These are phyloP conservation scores for Mixornis gularis DNA, from an alignment of 2,113 vertebrate genomes.

Conservation along the genomic window DNA sequence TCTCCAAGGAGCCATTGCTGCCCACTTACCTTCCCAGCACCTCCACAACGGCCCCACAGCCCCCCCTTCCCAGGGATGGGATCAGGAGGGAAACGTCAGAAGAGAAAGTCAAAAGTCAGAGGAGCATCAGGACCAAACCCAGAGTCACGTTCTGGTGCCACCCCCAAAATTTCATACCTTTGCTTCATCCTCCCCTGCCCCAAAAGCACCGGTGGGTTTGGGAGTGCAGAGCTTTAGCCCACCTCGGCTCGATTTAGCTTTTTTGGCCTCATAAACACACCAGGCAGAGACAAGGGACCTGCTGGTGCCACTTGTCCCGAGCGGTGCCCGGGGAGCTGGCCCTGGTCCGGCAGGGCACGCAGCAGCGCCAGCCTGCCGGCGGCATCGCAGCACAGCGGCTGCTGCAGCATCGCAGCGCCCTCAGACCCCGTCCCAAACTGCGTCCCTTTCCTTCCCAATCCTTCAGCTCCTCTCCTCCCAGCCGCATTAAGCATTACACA, in stretches of 20 bases:
- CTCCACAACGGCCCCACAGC: background rate
- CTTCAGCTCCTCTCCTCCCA: background rate
- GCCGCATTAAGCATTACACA: rapidly evolving
- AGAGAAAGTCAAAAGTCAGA: background rate
- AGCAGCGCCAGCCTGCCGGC: background rate
- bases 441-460: rapidly evolving
- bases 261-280: background rate
- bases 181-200: background rate
- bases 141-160: background rate
- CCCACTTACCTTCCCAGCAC: background rate
- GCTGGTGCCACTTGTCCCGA: background rate
- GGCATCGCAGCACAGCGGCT: background rate
- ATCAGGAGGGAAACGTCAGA: background rate
- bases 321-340: background rate
- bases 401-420: background rate
- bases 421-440: background rate
- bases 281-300: background rate
- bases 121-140: background rate
- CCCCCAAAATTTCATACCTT: background rate
- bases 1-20: background rate
- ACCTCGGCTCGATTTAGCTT: background rate
- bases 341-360: background rate
- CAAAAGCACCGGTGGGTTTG: background rate
- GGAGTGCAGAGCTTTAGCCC: rapidly evolving
- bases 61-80: background rate